Evolutionary conservation across 2,797 vertebrate genomes (phyloP).

Genomic region (Cygnus olor): DNA sequence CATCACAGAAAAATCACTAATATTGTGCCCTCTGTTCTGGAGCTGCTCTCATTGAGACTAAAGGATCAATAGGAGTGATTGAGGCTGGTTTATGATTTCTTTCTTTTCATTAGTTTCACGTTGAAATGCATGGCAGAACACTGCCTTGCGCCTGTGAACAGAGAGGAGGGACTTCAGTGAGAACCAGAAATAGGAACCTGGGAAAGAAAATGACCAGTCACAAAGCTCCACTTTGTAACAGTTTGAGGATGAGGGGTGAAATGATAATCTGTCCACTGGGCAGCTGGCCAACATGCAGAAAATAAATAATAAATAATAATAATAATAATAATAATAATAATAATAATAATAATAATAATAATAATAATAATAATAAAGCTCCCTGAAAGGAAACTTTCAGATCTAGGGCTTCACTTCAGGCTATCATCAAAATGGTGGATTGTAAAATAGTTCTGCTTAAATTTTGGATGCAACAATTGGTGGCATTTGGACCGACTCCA

Average conservation of each 20-base stretch:
- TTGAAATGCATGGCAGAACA: neutral
- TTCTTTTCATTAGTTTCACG: slow-evolving; percentile 43
- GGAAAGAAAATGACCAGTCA: neutral
- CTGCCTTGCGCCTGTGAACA: neutral
- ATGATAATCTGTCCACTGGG: neutral
- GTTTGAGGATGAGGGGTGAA: neutral
- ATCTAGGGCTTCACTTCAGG: neutral
- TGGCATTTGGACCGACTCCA: neutral
- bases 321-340: no score
- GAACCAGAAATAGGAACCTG: neutral
- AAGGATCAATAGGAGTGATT: slow-evolving; percentile 9
- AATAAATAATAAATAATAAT: neutral
- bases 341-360: no score
- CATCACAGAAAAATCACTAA: neutral
- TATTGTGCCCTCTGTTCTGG: neutral
- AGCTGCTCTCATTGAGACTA: neutral
- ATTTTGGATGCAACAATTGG: neutral
- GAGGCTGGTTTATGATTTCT: neutral
- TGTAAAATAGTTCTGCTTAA: neutral
- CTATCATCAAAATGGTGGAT: neutral
- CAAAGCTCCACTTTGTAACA: neutral
- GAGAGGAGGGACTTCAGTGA: neutral
- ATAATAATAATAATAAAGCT: neutral
- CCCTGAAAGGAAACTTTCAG: neutral
- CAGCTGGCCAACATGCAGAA: neutral